A percentile compares a stretch with the other conserved stretches of the same genome.
These are phyloP conservation scores for Lamellibrachia satsuma DNA, from an alignment of 2,888 invertebrate species.

Conservation along the genomic window DNA sequence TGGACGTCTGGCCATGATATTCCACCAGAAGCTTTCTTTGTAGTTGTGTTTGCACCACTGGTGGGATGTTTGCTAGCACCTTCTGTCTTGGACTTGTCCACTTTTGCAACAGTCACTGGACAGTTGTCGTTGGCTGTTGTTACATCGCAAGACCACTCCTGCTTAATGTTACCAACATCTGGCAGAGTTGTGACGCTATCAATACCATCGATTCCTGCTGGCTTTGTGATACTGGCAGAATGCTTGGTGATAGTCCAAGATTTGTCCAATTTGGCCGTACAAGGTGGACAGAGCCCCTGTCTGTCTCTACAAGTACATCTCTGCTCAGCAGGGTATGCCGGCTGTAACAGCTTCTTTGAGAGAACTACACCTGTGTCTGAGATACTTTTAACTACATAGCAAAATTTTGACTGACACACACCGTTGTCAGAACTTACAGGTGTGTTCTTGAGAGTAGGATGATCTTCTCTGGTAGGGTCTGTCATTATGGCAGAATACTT, in stretches of 20 bases:
- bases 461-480: neutral
- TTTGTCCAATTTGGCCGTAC: neutral
- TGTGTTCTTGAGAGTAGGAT: neutral
- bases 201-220: no score
- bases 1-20: neutral
- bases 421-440: neutral
- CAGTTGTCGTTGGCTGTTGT: neutral
- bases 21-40: neutral
- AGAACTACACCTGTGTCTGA: neutral
- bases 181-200: neutral
- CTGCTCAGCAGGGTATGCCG: neutral
- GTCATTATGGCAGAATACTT: neutral
- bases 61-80: neutral
- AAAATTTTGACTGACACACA: neutral
- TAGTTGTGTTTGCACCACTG: neutral
- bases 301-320: neutral
- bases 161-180: neutral
- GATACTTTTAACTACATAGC: neutral
- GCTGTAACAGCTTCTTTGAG: neutral
- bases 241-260: neutral
- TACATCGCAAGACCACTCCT: neutral
- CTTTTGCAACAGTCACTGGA: neutral
- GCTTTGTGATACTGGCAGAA: neutral
- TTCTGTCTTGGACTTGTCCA: neutral
- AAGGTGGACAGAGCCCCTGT: neutral